Percentiles rank a stretch among this genome's conserved stretches.
Evolutionary conservation across 2,888 invertebrate species (phyloP).

Genomic region (Salticus scenicus): DNA sequence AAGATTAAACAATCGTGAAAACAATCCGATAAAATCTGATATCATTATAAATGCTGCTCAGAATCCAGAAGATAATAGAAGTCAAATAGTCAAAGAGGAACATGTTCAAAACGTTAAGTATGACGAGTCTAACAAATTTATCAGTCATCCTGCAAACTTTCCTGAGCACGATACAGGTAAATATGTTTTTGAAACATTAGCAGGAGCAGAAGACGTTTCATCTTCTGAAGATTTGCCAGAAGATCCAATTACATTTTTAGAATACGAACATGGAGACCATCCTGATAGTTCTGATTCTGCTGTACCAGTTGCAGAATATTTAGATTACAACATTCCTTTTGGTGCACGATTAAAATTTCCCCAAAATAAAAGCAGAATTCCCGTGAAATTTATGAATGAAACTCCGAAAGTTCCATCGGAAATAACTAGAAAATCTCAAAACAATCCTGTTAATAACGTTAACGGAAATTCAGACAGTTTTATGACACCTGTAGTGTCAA

Average conservation of each 20-base stretch:
- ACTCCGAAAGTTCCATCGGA: slow-evolving; percentile 18
- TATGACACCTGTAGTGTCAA: background rate
- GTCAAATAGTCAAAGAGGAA: background rate
- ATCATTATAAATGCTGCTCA: background rate
- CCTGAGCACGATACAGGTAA: background rate
- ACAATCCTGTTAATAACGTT: background rate
- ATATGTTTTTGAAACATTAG: background rate
- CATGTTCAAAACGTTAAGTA: background rate
- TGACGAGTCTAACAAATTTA: background rate
- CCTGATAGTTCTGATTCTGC: background rate
- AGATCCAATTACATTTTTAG: background rate
- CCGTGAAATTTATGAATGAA: background rate
- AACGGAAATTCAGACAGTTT: background rate
- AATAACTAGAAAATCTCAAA: slow-evolving; percentile 28
- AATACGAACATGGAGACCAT: slow-evolving; percentile 4
- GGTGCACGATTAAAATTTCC: slow-evolving; percentile 38
- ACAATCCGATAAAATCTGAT: background rate
- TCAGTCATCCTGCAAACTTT: slow-evolving; percentile 11
- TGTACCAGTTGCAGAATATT: background rate
- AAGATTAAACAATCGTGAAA: too few species aligned
- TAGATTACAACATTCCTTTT: slow-evolving; percentile 36
- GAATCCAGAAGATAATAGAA: background rate
- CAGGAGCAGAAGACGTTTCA: background rate
- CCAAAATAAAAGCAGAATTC: background rate
- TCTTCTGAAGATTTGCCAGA: background rate